A percentile compares a stretch with the other conserved stretches of the same genome.
Evolutionary conservation across 2,113 vertebrate species (phyloP).

Genomic region (Misgurnus mizolepis): DNA sequence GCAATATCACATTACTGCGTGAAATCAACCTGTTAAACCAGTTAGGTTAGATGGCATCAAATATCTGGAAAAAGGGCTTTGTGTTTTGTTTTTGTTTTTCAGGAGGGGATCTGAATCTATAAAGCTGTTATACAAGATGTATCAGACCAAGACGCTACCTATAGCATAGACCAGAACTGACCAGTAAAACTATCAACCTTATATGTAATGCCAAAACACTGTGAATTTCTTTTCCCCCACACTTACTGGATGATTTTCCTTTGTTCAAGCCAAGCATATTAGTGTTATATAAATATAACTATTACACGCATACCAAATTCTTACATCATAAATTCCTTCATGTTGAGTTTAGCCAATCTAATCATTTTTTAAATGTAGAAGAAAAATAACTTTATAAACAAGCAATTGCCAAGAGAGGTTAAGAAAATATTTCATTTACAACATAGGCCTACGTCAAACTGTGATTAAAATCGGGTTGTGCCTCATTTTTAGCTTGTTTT

Average conservation of each 20-base stretch:
- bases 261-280: neutral
- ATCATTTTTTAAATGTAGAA: too few relatives aligned
- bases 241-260: neutral
- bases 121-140: neutral
- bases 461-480: too few relatives aligned
- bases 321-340: neutral
- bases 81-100: neutral
- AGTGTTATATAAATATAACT: neutral
- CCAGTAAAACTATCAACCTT: neutral
- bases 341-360: neutral
- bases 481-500: too few relatives aligned
- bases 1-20: neutral
- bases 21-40: slow-evolving; percentile 19
- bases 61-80: neutral
- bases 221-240: neutral
- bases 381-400: too few relatives aligned
- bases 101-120: neutral
- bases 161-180: neutral
- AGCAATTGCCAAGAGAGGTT: too few relatives aligned
- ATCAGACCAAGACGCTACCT: neutral
- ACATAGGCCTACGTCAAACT: too few relatives aligned
- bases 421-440: too few relatives aligned
- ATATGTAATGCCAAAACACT: neutral
- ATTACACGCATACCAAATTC: neutral
- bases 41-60: neutral